phyloP scores from a whole-genome alignment of 2,888 invertebrate genomes.

The Drosophila paranaensis region DNA sequence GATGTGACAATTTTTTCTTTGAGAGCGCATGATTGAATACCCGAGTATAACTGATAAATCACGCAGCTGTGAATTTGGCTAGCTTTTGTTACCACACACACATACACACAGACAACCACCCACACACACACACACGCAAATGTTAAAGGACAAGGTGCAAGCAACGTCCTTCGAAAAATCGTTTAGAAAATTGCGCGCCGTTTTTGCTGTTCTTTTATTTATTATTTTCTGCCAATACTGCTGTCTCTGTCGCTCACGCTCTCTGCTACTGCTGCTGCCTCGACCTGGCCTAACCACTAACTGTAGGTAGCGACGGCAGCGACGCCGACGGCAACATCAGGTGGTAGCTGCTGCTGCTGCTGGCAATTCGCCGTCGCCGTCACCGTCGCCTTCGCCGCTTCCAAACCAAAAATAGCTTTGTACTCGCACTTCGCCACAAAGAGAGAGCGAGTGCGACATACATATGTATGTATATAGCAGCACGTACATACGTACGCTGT shows the following conservation, averaged over 20 bases:
- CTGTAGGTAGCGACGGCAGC: constrained; percentile 16
- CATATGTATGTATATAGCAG: constrained; percentile 4
- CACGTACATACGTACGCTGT: constrained; percentile 7
- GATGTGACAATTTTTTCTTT: constrained; percentile 53
- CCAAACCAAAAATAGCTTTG: constrained; percentile 56
- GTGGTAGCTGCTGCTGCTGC: constrained; percentile 46
- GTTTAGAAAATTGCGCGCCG: constrained; percentile 34
- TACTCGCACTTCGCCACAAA: constrained; percentile 29
- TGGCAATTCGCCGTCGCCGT: constrained; percentile 26
- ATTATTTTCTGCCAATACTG: background rate
- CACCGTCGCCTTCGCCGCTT: constrained; percentile 31
- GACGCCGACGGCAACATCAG: constrained; percentile 41
- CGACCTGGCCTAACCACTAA: constrained; percentile 61
- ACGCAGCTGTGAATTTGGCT: constrained; percentile 26
- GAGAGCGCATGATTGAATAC: constrained; percentile 56
- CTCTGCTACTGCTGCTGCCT: constrained; percentile 36
- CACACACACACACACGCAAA: constrained; percentile 1
- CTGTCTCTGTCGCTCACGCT: constrained; percentile 3
- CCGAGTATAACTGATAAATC: constrained; percentile 46
- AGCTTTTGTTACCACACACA: constrained; percentile 8
- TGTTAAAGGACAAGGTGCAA: constrained; percentile 8
- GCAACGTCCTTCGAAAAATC: constrained; percentile 35
- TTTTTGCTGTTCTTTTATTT: constrained; percentile 20
- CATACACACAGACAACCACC: background rate
- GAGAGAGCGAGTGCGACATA: background rate